Evolutionary conservation across 2,888 invertebrate genomes (phyloP).

Genomic region (Trichogramma evanescens): DNA sequence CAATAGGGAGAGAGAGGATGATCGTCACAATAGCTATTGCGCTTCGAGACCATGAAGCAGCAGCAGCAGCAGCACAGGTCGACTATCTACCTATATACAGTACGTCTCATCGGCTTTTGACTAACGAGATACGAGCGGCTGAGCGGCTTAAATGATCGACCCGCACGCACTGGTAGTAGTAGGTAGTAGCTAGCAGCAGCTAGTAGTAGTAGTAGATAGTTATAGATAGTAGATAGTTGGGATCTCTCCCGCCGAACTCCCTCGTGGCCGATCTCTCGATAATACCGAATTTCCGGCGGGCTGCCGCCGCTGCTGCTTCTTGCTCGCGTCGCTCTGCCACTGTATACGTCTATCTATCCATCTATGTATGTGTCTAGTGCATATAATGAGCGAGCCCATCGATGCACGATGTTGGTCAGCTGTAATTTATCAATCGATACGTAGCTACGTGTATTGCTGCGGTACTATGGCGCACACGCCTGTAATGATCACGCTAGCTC

Average conservation of each 20-base stretch:
- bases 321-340: neutral
- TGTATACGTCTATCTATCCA: neutral
- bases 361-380: too few relatives aligned
- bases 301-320: constrained; percentile 3
- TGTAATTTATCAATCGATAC: too few relatives aligned
- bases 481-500: too few relatives aligned
- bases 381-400: too few relatives aligned
- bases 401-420: too few relatives aligned
- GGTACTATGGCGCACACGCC: too few relatives aligned
- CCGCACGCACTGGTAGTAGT: constrained; percentile 5
- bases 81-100: too few relatives aligned
- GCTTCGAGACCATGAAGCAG: too few relatives aligned
- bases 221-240: neutral
- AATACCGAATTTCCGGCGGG: constrained; percentile 16
- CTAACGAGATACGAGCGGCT: constrained; percentile 34
- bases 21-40: too few relatives aligned
- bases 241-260: neutral
- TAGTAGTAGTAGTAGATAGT: neutral
- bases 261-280: neutral
- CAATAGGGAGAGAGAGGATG: too few relatives aligned
- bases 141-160: constrained; percentile 28
- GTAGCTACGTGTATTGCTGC: too few relatives aligned
- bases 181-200: neutral
- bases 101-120: constrained; percentile 20
- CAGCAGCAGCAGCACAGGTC: too few relatives aligned